phyloP scores from a whole-genome alignment of 1,140 invertebrate species.

The Drosophila trapezifrons region DNA sequence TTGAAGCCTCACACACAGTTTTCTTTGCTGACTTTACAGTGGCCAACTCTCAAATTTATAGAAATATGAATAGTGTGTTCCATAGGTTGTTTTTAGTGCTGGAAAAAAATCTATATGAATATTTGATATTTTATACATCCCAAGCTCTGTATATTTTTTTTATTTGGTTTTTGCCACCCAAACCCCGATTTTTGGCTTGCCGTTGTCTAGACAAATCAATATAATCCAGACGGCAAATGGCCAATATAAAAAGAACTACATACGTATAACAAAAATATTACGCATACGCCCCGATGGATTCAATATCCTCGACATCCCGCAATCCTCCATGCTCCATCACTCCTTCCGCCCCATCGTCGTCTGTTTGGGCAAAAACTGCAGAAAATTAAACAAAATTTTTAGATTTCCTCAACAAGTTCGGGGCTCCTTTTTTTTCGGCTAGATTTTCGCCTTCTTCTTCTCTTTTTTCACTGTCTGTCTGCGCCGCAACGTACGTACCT shows the following conservation, averaged over 20 bases:
- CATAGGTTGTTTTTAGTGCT: not conserved
- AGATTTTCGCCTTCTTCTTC: slow-evolving; percentile 27
- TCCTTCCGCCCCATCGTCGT: slow-evolving; percentile 4
- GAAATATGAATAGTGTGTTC: not conserved
- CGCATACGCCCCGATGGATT: slow-evolving; percentile 62
- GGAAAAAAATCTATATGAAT: slow-evolving; percentile 12
- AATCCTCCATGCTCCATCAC: not conserved
- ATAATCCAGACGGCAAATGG: slow-evolving; percentile 71
- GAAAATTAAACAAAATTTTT: slow-evolving; percentile 80
- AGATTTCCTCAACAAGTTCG: slow-evolving; percentile 63
- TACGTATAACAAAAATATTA: slow-evolving; percentile 63
- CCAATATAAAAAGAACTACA: slow-evolving; percentile 61
- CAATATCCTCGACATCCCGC: slow-evolving; percentile 15
- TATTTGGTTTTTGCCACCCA: not conserved
- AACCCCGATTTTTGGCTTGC: slow-evolving; percentile 36
- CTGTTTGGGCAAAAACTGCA: slow-evolving; percentile 53
- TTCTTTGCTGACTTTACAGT: not conserved
- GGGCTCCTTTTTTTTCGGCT: slow-evolving; percentile 18
- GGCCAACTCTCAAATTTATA: not conserved
- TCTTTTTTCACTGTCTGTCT: slow-evolving; percentile 46
- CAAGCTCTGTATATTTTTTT: not conserved
- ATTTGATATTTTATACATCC: slow-evolving; percentile 34
- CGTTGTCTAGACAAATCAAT: slow-evolving; percentile 68
- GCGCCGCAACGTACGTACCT: slow-evolving; percentile 27
- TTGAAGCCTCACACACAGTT: not conserved